phyloP scores from a whole-genome alignment of 1,140 invertebrate genomes.

The Drosophila suzukii region DNA sequence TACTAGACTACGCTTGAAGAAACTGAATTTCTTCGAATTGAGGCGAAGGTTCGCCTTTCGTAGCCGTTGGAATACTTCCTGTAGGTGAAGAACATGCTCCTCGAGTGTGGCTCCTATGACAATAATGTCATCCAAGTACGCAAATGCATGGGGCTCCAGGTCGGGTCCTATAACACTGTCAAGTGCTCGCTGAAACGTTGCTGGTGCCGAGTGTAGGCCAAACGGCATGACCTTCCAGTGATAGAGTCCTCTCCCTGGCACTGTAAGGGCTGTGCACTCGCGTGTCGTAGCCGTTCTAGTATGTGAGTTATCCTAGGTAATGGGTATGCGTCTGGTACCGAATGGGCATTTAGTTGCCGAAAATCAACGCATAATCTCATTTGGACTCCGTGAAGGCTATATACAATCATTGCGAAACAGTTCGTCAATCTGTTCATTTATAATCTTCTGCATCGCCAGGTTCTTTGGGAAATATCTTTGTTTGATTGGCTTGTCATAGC shows the following conservation, averaged over 20 bases:
- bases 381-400: too few species aligned
- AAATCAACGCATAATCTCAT: too few species aligned
- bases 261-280: background rate
- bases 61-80: too few species aligned
- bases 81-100: too few species aligned
- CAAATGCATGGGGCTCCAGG: conserved; percentile 54
- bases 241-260: background rate
- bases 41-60: too few species aligned
- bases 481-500: too few species aligned
- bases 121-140: conserved; percentile 29
- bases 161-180: conserved; percentile 53
- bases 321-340: too few species aligned
- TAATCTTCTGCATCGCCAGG: too few species aligned
- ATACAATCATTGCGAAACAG: too few species aligned
- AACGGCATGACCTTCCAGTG: conserved; percentile 84
- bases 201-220: conserved; percentile 82
- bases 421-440: too few species aligned
- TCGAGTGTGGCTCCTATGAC: background rate
- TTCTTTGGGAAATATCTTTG: too few species aligned
- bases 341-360: too few species aligned
- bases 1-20: background rate
- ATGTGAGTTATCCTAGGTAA: background rate
- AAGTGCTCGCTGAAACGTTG: conserved; percentile 83
- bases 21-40: background rate
- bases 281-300: background rate